Evolutionary conservation across 92 coral and sea anemone genomes (phyloP).

Genomic region (Epizoanthus rinbou): DNA sequence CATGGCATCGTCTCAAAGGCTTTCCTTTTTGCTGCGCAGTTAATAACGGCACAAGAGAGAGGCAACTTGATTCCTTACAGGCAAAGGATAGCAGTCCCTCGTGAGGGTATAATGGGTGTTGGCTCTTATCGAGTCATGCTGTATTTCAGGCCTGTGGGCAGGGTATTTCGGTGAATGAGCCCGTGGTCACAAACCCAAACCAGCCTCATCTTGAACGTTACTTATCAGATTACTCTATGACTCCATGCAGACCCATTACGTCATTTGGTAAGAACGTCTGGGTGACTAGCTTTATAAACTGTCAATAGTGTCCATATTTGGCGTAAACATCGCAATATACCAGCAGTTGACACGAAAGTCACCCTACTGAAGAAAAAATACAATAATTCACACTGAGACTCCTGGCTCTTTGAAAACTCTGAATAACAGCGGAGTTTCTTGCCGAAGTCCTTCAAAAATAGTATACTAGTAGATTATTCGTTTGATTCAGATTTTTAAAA

Average conservation of each 20-base stretch:
- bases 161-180: conserved; percentile 50
- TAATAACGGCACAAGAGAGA: not conserved
- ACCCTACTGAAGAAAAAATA: not conserved
- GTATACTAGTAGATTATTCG: not conserved
- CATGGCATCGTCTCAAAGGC: conserved; percentile 46
- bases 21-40: conserved; percentile 5
- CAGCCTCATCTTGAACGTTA: conserved; percentile 45
- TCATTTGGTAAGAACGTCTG: conserved; percentile 66
- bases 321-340: conserved; percentile 31
- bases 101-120: conserved; percentile 4
- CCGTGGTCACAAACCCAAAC: conserved; percentile 38
- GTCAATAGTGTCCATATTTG: conserved; percentile 79
- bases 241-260: conserved; percentile 69
- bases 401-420: not conserved
- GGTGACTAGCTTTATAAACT: conserved; percentile 56
- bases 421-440: not conserved
- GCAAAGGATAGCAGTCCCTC: not conserved
- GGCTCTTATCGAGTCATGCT: conserved; percentile 62
- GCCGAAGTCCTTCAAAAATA: not conserved
- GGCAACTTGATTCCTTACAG: conserved; percentile 11
- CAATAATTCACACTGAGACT: not conserved
- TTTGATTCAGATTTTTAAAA: not conserved
- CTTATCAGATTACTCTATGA: conserved; percentile 69
- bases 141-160: conserved; percentile 42
- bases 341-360: conserved; percentile 15